Evolutionary conservation across 2,113 vertebrate genomes (phyloP).

Genomic region (Hippocampus comes): DNA sequence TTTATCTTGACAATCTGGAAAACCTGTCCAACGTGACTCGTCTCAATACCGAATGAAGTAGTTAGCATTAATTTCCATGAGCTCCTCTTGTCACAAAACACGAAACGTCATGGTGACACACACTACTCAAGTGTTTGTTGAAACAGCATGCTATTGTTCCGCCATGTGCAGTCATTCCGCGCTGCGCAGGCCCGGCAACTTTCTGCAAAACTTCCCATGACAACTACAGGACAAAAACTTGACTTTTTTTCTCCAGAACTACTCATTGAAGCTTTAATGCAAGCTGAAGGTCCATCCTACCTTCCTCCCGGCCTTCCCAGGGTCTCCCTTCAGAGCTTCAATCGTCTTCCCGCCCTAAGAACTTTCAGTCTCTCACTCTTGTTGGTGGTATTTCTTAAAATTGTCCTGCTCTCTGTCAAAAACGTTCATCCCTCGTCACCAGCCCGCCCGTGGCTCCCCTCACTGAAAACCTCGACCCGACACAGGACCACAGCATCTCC

Average conservation of each 20-base stretch:
- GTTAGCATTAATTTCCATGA: slow-evolving; percentile 5
- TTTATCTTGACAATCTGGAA: neutral
- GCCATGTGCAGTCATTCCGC: slow-evolving; percentile 2
- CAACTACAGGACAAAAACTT: neutral
- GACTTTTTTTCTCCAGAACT: neutral
- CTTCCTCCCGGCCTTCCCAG: slow-evolving; percentile 10
- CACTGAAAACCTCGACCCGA: slow-evolving; percentile 60
- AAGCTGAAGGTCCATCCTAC: neutral
- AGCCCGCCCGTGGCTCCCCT: slow-evolving; percentile 61
- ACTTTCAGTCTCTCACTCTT: slow-evolving; percentile 13
- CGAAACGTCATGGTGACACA: slow-evolving; percentile 30
- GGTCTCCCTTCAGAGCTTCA: slow-evolving; percentile 8
- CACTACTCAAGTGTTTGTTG: slow-evolving; percentile 51
- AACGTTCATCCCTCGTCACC: slow-evolving; percentile 41
- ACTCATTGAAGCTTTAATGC: neutral
- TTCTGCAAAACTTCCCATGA: neutral
- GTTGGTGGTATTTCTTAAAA: slow-evolving; percentile 4
- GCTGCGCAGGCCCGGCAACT: neutral
- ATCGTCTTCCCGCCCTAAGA: slow-evolving; percentile 6
- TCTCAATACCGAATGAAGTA: neutral
- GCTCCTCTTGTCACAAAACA: slow-evolving; percentile 34
- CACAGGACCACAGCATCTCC: slow-evolving; percentile 51
- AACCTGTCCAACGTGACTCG: neutral
- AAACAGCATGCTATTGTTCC: slow-evolving; percentile 61
- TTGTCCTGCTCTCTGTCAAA: slow-evolving; percentile 12